Evolutionary conservation across 1,140 invertebrate genomes (phyloP), one percentile per base, ranked within the genome.

Genomic region (Ylistrum balloti): DNA sequence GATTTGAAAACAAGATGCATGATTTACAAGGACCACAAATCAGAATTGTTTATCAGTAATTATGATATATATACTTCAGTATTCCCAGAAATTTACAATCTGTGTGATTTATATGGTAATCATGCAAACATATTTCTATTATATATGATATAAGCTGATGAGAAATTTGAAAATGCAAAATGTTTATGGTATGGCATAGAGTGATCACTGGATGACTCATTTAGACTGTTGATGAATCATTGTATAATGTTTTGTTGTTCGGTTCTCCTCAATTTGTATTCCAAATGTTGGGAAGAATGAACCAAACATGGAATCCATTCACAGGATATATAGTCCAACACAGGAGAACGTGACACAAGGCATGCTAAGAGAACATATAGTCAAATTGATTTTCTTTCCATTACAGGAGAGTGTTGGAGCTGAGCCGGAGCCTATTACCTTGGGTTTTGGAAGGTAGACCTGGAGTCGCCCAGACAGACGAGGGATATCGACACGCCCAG

Each of bases 351-450:
- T 74, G 56, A 74, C 56, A 74, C n/a, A 5, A 28, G 56, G 56
- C 56, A 74, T 74, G 56, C 56, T 74, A 74, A n/a, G n/a, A 28
- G 56, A 74, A 74, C 56, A 74, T 74, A n/a, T 28, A 74, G 56
- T 74, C 22, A 74, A 28, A 74, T 74, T 74, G 56, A 74, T 74
- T 74, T 74, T 74, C 56, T n/a, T 74, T 74, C 56, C 56, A 28
- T 74, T 74, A 74, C 56, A 74, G 56, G 28, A 38, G 20, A 45
- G 56, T n/a, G 56, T 74, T 74, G 56, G 22, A 0, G 56, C 5
- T n/a, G 56, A 74, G 56, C 20, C 9, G 22, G 15, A 28, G 56
- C n/a, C n/a, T 20, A 56, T 15, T 11, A 74, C n/a, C 56, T 17
- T 28, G 56, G 1, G 56, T 74, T 74, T 28, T 5, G 22, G 22